Percentiles rank a stretch among this genome's conserved stretches.
Conservation (phyloP, 2,797 vertebrate genomes). For the Emydoidea blandingii region DNA sequence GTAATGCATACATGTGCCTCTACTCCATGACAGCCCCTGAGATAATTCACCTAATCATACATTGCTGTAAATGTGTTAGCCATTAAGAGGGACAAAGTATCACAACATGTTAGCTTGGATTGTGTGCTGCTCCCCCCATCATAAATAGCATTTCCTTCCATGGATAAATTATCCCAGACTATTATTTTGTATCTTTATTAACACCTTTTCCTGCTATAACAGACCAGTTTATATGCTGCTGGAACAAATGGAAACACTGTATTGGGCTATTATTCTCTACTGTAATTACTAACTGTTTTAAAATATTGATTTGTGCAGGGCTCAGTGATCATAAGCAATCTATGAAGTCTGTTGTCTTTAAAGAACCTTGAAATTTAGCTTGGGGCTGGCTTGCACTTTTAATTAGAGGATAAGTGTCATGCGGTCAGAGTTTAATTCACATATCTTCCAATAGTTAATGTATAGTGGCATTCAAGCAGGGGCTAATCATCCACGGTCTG, state of each 20-base stretch:
- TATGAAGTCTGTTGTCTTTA: neutral
- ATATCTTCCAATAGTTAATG: constrained; percentile 37
- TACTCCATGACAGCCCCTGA: rapidly evolving
- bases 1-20: neutral
- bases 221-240: neutral
- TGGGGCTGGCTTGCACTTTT: neutral
- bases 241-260: neutral
- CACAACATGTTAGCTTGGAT: rapidly evolving
- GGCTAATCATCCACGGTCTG: constrained; percentile 47
- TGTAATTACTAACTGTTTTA: neutral
- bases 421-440: constrained; percentile 46
- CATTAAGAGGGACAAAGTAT: neutral
- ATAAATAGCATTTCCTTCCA: neutral
- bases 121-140: rapidly evolving
- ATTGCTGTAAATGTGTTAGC: neutral
- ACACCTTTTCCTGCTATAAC: neutral
- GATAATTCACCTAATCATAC: neutral
- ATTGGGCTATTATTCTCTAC: neutral
- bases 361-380: neutral
- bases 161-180: rapidly evolving
- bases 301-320: neutral
- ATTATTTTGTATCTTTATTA: neutral
- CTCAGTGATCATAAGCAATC: constrained; percentile 14
- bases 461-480: constrained; percentile 35
- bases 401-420: constrained; percentile 12